A percentile compares a stretch with the other conserved stretches of the same genome.
phyloP scores from a whole-genome alignment of 2,113 vertebrate genomes.

The Anhinga rufa region DNA sequence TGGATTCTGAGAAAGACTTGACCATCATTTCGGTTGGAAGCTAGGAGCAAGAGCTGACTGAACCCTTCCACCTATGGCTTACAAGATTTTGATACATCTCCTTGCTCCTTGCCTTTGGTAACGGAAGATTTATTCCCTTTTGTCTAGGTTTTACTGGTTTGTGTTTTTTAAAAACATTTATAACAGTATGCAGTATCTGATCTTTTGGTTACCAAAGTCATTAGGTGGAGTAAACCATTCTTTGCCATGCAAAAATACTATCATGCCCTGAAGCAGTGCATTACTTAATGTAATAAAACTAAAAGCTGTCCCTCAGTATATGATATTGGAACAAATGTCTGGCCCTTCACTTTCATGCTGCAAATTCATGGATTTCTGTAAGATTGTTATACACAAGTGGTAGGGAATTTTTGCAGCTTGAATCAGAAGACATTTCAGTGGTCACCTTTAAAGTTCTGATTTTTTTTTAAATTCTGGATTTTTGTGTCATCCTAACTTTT shows the following conservation, averaged over 20 bases:
- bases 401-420: background rate
- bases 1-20: background rate
- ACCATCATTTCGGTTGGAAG: background rate
- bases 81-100: background rate
- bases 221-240: background rate
- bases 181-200: background rate
- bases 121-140: background rate
- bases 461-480: background rate
- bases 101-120: slow-evolving; percentile 23
- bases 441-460: background rate
- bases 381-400: accelerated
- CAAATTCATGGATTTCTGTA: background rate
- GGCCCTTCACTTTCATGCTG: background rate
- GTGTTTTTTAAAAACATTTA: background rate
- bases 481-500: background rate
- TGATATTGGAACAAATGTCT: background rate
- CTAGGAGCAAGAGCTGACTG: background rate
- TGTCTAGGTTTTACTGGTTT: background rate
- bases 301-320: background rate
- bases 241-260: background rate
- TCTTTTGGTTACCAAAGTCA: background rate
- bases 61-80: background rate
- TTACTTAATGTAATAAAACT: background rate
- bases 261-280: background rate
- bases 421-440: background rate